Evolutionary conservation across 2,888 invertebrate genomes (phyloP), one percentile per base, ranked within the genome.

Genomic region (Thecophora atra): DNA sequence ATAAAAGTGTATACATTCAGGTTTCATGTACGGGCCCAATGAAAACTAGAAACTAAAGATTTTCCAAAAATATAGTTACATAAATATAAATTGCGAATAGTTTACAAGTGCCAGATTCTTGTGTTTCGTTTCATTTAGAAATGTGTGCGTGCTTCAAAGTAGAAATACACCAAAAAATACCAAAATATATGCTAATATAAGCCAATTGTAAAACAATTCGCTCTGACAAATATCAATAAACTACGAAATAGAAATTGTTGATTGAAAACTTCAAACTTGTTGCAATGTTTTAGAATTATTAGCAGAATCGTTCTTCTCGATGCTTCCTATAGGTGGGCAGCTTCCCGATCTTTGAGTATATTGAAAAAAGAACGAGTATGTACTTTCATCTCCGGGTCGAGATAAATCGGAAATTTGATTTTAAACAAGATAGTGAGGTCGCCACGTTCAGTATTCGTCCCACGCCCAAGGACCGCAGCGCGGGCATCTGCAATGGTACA

Each of bases 371-470:
- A 72, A 1, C 79, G 77, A 7, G 79, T 77, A 15, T 88, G 87
- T 0, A 84, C 82, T 58, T 85, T 86, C 76, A 90, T 88, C 21
- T 86, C 80, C 15, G 84, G 84, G 69, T 86, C 88, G 28, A 87
- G 82, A 52, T 84, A 85, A 65, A 87, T 87, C 2, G 89, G 88
- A 58, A 89, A 82, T 75, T 86, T 86, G 13, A 85, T 86, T 17
- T 88, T 87, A 76, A 95, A 95, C 71, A 88, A 88, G 76, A 95
- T 89, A 60, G 92, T 89, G 56, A 95, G 85, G 81, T 93, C 89
- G 13, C 95, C 94, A 62, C 76, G 82, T 62, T 89, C 88, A 66
- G 6, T 37, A 8, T 37, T 37, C 37, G 6, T 37, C 11, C 7
- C 37, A 37, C 7, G 37, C 37, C 37, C 6, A 37, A n/a, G n/a